phyloP scores from a whole-genome alignment of 2,888 invertebrate genomes.

The Hydrotaea diabolus region DNA sequence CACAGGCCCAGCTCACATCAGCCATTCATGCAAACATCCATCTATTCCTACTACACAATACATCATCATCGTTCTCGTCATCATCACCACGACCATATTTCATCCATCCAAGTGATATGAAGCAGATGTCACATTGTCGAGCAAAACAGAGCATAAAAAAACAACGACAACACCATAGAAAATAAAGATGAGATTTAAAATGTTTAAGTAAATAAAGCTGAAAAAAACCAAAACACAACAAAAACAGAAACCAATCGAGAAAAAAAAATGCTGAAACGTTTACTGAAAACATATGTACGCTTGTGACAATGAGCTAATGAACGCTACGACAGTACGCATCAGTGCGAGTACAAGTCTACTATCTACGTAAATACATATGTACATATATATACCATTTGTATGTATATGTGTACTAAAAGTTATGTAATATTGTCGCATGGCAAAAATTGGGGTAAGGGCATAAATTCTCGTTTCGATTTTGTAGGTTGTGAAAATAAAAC shows the following conservation, averaged over 20 bases:
- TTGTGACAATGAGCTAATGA: conserved; percentile 10
- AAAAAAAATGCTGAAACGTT: conserved; percentile 3
- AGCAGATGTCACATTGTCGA: conserved; percentile 62
- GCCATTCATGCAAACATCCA: background rate
- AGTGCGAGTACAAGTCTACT: background rate
- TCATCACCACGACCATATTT: conserved; percentile 12
- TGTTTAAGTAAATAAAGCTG: conserved; percentile 35
- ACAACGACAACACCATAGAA: conserved; percentile 15
- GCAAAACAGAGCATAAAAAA: conserved; percentile 6
- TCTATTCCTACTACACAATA: background rate
- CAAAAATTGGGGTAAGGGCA: background rate
- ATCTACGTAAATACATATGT: background rate
- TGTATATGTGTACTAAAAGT: background rate
- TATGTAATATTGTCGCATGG: background rate
- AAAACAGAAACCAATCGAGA: background rate
- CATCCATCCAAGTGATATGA: conserved; percentile 58
- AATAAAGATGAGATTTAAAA: conserved; percentile 48
- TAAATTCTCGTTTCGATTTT: background rate
- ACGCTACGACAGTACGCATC: background rate
- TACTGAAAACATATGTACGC: conserved; percentile 42
- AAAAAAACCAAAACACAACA: conserved; percentile 9
- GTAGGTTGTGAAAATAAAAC: background rate
- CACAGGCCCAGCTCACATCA: background rate
- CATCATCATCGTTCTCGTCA: background rate
- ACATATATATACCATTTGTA: background rate